Conservation (phyloP, 2,113 vertebrate genomes). For the Phrynocephalus versicolor region DNA sequence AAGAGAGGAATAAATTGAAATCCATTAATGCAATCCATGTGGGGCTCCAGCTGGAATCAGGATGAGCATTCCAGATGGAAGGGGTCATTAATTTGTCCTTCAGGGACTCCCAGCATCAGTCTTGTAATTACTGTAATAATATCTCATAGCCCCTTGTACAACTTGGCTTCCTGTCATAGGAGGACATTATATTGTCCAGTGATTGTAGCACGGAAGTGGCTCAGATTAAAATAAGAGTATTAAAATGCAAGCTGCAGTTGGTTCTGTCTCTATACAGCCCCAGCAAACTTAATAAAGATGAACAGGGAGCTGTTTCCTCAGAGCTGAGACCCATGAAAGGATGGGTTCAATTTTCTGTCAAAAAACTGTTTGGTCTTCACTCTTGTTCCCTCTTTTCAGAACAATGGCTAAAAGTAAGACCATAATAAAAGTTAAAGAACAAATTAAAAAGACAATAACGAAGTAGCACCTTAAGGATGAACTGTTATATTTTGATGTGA, state of each 20-base stretch:
- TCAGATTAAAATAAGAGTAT: slow-evolving; percentile 6
- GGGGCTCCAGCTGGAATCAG: not conserved
- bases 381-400: not conserved
- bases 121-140: not conserved
- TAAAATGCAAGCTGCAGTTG: not conserved
- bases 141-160: not conserved
- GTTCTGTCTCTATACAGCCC: slow-evolving; percentile 15
- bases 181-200: not conserved
- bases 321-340: not conserved
- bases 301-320: slow-evolving; percentile 16
- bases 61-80: slow-evolving; percentile 4
- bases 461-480: too few relatives aligned
- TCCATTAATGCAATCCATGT: not conserved
- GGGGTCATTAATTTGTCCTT: slow-evolving; percentile 22
- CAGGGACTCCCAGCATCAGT: not conserved
- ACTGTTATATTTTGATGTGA: too few relatives aligned
- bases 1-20: slow-evolving; percentile 1
- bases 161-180: slow-evolving; percentile 6
- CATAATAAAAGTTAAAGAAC: too few relatives aligned
- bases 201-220: not conserved
- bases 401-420: not conserved
- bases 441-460: too few relatives aligned
- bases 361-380: not conserved
- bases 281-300: not conserved
- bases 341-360: not conserved